phyloP scores from a whole-genome alignment of 2,888 invertebrate genomes.

The Sturmia bella region DNA sequence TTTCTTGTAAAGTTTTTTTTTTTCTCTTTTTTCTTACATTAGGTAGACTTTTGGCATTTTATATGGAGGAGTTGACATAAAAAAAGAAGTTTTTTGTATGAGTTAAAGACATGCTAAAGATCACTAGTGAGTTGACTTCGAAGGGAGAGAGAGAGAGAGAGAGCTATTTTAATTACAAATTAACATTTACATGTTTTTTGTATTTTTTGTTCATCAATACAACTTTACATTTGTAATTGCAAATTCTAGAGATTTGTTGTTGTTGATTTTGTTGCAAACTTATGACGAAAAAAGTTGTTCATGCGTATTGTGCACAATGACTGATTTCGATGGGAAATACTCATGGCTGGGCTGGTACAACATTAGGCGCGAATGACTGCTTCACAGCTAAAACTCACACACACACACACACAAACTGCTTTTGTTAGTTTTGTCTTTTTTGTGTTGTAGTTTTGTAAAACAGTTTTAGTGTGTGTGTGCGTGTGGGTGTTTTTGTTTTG shows the following conservation, averaged over 20 bases:
- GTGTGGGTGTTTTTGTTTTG: conserved; percentile 28
- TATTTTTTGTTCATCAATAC: neutral
- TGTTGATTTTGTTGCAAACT: conserved; percentile 26
- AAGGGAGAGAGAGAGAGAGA: neutral
- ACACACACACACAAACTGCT: neutral
- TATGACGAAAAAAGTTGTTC: conserved; percentile 35
- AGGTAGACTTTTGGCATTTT: conserved; percentile 45
- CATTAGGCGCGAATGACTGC: conserved; percentile 39
- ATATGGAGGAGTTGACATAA: conserved; percentile 46
- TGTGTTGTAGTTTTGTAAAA: conserved; percentile 11
- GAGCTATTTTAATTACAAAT: conserved; percentile 15
- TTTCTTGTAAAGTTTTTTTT: conserved; percentile 24
- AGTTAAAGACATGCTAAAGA: conserved; percentile 18
- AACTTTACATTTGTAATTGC: conserved; percentile 1
- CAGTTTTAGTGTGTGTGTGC: conserved; percentile 19
- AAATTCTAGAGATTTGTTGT: neutral
- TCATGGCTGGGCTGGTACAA: conserved; percentile 41
- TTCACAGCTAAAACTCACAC: neutral
- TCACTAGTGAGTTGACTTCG: neutral
- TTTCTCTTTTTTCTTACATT: neutral
- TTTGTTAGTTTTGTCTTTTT: conserved; percentile 1
- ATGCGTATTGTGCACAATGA: conserved; percentile 55
- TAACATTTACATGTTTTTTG: conserved; percentile 14
- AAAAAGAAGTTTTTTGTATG: neutral
- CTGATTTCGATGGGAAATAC: conserved; percentile 48